Conservation (phyloP, 2,113 vertebrate species). For the Anguilla japonica region DNA sequence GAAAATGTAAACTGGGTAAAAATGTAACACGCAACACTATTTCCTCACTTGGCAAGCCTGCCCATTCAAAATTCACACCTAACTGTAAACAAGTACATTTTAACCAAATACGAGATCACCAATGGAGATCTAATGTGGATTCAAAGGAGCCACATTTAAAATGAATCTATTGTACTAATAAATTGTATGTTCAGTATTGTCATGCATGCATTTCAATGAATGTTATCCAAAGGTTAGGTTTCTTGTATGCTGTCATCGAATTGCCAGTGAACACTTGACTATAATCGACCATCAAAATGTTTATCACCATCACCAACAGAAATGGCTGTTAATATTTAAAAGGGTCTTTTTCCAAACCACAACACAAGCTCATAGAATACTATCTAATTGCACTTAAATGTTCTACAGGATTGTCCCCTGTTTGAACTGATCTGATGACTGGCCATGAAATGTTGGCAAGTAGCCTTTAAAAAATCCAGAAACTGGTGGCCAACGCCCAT, state of each 20-base stretch:
- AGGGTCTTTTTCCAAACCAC: slow-evolving; percentile 1
- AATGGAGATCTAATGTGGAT: neutral
- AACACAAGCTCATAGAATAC: slow-evolving; percentile 18
- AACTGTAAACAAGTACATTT: slow-evolving; percentile 18
- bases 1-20: slow-evolving; percentile 68
- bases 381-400: slow-evolving; percentile 49
- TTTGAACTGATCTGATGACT: slow-evolving; percentile 23
- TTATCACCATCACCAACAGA: neutral
- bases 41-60: slow-evolving; percentile 45
- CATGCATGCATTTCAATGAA: neutral
- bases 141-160: slow-evolving; percentile 6
- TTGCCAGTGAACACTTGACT: slow-evolving; percentile 33
- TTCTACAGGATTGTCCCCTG: slow-evolving; percentile 22
- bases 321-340: slow-evolving; percentile 13
- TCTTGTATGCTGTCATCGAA: slow-evolving; percentile 42
- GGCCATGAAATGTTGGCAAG: slow-evolving; percentile 50
- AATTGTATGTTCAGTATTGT: neutral
- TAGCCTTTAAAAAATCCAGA: slow-evolving; percentile 47
- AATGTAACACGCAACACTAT: slow-evolving; percentile 55
- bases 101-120: neutral
- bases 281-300: slow-evolving; percentile 9
- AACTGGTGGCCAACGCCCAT: neutral
- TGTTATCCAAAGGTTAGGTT: slow-evolving; percentile 43
- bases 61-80: slow-evolving; percentile 46
- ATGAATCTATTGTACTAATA: neutral